phyloP scores from a whole-genome alignment of 1,140 invertebrate genomes.

The Saxidomus purpurata region DNA sequence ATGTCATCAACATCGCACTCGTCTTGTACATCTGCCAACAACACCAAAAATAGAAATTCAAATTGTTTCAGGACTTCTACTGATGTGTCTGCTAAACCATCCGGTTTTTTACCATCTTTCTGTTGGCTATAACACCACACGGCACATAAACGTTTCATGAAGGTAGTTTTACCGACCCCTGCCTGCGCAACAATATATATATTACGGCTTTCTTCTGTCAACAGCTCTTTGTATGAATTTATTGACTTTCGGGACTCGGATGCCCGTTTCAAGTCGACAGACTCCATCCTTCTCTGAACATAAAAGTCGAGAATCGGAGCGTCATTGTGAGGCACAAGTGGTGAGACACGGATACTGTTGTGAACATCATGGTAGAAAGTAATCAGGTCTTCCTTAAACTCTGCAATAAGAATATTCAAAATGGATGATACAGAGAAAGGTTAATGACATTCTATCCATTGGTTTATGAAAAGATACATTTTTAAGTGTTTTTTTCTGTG shows the following conservation, averaged over 20 bases:
- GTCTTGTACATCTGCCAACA: not conserved
- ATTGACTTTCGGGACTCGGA: not conserved
- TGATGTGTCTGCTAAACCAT: not conserved
- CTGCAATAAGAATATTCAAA: too few species aligned
- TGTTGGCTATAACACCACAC: slow-evolving; percentile 8
- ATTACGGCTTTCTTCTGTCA: not conserved
- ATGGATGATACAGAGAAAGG: too few species aligned
- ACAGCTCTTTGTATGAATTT: not conserved
- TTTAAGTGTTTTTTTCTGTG: too few species aligned
- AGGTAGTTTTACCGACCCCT: slow-evolving; percentile 9
- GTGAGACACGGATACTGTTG: not conserved
- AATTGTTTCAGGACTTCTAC: not conserved
- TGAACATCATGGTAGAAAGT: not conserved
- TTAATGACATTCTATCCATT: too few species aligned
- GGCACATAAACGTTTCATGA: not conserved
- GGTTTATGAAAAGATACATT: too few species aligned
- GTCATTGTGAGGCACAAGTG: not conserved
- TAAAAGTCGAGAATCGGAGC: not conserved
- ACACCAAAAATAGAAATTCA: slow-evolving; percentile 20
- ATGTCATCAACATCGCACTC: slow-evolving; percentile 12
- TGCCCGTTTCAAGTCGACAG: not conserved
- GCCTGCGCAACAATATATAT: slow-evolving; percentile 5
- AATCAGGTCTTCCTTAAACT: not conserved
- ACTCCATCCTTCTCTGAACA: not conserved
- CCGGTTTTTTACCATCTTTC: not conserved